Base-by-base conservation (phyloP, 2,797 vertebrate genomes). In the Phylloscopus collybita region DNA sequence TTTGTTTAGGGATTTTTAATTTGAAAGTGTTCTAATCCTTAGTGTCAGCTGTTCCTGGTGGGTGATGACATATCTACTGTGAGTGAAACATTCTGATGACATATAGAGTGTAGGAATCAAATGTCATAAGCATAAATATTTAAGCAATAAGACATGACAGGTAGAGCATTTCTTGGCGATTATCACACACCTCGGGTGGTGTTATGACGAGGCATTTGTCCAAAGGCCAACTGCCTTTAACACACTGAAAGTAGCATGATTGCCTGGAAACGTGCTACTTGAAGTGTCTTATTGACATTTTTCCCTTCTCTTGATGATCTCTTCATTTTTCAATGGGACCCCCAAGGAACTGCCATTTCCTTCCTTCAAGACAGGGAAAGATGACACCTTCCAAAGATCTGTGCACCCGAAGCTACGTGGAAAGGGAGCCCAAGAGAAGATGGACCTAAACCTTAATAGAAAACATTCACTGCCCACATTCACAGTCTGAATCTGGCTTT, bases 61-160 rank as follows among this genome's bases (percentile, higher is more conserved):
- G 95, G 94, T 95, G 95, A 95, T 97, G 96, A 96, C 96, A 97
- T 96, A 97, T 97, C 95, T 97, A 95, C 97, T 96, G 95, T 86
- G 92, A 96, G 94, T 86, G 91, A 96, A 97, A 95, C 94, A 96
- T 96, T 96, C 92, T 96, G 92, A 95, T 97, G 97, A 97, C 96
- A 97, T 97, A 97, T 97, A 97, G 97, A 96, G 93, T 96, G 91
- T 91, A 96, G 92, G 94, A 96, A 95, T 97, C 96, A 97, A 95
- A 97, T 97, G 94, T 95, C 97, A 97, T 97, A 97, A 97, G 95
- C 96, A 95, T 97, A 97, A 96, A 97, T 97, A 96, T 97, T 97
- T 97, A 93, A 97, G 96, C 95, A 97, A 97, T 96, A 97, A 95
- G 96, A 97, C 91, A 93, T 97, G 96, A 96, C 95, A 97, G 96